These are phyloP conservation scores for Melitaea athalia DNA, from an alignment of 2,888 invertebrate genomes.

Conservation along the genomic window DNA sequence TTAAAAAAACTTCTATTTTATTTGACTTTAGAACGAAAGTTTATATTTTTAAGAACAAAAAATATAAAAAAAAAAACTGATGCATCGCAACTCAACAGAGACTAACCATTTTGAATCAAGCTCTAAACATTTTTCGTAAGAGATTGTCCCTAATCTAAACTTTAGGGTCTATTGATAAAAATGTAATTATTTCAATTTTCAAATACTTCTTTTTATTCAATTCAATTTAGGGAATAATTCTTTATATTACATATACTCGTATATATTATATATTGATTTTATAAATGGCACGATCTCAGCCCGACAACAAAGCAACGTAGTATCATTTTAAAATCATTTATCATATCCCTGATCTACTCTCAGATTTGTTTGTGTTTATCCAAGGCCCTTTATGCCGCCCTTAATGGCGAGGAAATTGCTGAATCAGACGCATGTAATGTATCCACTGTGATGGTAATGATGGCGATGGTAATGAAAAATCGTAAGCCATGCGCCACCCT, in stretches of 20 bases:
- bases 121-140: no score
- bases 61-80: no score
- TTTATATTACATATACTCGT: background rate
- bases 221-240: background rate
- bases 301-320: slow-evolving; percentile 39
- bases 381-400: slow-evolving; percentile 55
- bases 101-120: no score
- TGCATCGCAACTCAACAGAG: no score
- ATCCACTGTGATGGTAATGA: slow-evolving; percentile 36
- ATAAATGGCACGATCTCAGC: slow-evolving; percentile 2
- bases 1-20: no score
- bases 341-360: slow-evolving; percentile 63
- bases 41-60: no score
- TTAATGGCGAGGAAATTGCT: slow-evolving; percentile 61
- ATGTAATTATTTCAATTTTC: no score
- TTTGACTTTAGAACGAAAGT: no score
- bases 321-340: slow-evolving; percentile 75
- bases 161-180: no score
- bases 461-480: slow-evolving; percentile 38
- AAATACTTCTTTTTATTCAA: no score
- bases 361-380: slow-evolving; percentile 62
- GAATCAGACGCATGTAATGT: slow-evolving; percentile 40
- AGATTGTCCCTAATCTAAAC: no score
- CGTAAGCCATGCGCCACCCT: slow-evolving; percentile 33
- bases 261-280: slow-evolving; percentile 1